Conservation (phyloP, 2,113 vertebrate genomes). For the Anthoscopus minutus region DNA sequence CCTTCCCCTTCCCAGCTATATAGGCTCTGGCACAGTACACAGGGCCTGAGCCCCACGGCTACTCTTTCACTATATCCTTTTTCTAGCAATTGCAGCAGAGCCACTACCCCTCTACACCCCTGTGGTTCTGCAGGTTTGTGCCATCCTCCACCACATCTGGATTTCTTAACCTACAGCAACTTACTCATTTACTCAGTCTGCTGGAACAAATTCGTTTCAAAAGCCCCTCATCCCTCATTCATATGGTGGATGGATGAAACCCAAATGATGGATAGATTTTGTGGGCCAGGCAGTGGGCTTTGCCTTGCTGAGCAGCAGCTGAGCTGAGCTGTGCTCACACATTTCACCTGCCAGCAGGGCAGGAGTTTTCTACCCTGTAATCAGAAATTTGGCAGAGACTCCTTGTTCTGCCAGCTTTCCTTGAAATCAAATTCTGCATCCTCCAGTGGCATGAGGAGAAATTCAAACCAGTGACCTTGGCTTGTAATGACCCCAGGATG, state of each 20-base stretch:
- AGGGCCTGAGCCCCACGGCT: background rate
- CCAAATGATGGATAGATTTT: background rate
- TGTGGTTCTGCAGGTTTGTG: background rate
- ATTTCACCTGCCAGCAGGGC: background rate
- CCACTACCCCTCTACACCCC: too few relatives aligned
- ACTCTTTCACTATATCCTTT: background rate
- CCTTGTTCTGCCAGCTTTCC: background rate
- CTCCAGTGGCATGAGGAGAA: background rate
- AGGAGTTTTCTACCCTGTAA: background rate
- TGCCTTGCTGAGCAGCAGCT: background rate
- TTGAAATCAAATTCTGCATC: background rate
- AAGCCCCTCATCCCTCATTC: background rate
- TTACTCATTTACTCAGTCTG: background rate
- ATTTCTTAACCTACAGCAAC: background rate
- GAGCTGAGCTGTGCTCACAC: background rate
- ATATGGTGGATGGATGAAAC: background rate
- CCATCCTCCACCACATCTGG: accelerated
- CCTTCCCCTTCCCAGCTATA: background rate
- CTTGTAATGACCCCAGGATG: background rate
- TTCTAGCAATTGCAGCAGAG: background rate
- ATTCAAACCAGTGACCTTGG: background rate
- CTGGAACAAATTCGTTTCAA: background rate
- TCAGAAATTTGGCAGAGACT: background rate
- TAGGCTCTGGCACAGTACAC: background rate
- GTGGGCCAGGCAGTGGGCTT: background rate